These are phyloP conservation scores for Microhierax caerulescens DNA, from an alignment of 2,797 vertebrate species.

Conservation along the genomic window DNA sequence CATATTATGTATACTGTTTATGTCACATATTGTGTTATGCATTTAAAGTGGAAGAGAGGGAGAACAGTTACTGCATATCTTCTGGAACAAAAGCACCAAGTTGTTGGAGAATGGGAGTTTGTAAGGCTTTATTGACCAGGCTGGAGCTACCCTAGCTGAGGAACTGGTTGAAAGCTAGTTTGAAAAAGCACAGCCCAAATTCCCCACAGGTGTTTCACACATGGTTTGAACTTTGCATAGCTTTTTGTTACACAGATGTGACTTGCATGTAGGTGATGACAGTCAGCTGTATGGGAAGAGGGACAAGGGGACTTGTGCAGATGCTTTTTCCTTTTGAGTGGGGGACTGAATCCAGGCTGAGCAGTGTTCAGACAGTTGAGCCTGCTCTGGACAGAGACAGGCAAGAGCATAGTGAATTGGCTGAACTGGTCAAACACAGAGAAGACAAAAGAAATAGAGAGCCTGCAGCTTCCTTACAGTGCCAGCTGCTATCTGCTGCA, in stretches of 20 bases:
- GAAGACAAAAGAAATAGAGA: not conserved
- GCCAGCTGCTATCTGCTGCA: not conserved
- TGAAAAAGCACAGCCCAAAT: not conserved
- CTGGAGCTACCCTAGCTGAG: not conserved
- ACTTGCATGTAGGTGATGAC: not conserved
- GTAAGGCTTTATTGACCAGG: not conserved
- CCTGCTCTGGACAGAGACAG: not conserved
- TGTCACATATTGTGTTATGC: not conserved
- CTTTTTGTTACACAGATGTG: not conserved
- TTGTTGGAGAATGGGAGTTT: not conserved
- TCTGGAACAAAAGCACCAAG: not conserved
- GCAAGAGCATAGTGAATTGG: not conserved
- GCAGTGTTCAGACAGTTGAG: not conserved
- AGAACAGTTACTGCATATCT: not conserved
- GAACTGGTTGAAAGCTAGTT: not conserved
- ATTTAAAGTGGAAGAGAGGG: not conserved
- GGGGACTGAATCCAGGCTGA: not conserved
- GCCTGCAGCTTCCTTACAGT: not conserved
- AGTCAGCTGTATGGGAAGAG: not conserved
- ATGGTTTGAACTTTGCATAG: not conserved
- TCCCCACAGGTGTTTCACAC: not conserved
- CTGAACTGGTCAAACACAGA: not conserved
- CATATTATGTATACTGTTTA: fast-evolving
- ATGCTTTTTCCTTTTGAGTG: not conserved
- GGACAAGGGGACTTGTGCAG: not conserved